Base-by-base conservation (phyloP, 2,888 invertebrate genomes). In the Geophilus truncorum region DNA sequence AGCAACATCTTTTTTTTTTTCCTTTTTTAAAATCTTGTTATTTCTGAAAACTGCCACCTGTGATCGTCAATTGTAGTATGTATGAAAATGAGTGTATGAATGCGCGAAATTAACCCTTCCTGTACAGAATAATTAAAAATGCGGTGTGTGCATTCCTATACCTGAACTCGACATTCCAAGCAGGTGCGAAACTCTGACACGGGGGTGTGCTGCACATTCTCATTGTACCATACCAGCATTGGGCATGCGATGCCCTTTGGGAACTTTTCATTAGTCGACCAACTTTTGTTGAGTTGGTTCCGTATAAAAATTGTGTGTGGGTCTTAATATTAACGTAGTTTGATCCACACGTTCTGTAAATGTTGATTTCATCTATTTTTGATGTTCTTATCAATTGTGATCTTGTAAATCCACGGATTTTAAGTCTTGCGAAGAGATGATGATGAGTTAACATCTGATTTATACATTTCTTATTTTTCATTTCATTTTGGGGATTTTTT, bases 321-420 rank as follows among this genome's bases (percentile, higher is more conserved):
- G 57, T 62, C 57, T 62, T 62, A 62, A 62, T 62, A 57, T 25
- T 78, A 40, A 78, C 40, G 40, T 78, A 78, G 78, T 18, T 40
- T 1, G 75, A 80, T 70, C 80, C 80, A 80, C 57, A 62, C 80
- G n/a, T 80, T 80, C 75, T 80, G 80, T 80, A 80, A 80, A 80
- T 80, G 70, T 80, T 80, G 70, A 75, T 75, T 80, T 79, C 45
- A 62, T 75, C 70, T 80, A 70, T 80, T 80, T 80, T 80, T 80
- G 80, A 80, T 80, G 80, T 80, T 80, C 70, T 80, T 30, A 62
- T 62, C 28, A 75, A 75, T 80, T 75, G 70, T 80, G 80, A 80
- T 80, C 79, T 45, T 80, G 80, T 80, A 80, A 80, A 80, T 70
- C 28, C 51, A 79, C 30, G 28, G 34, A 78, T 36, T 40, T 78